Conservation (phyloP, 2,113 vertebrate genomes). For the Oostethus manadensis region DNA sequence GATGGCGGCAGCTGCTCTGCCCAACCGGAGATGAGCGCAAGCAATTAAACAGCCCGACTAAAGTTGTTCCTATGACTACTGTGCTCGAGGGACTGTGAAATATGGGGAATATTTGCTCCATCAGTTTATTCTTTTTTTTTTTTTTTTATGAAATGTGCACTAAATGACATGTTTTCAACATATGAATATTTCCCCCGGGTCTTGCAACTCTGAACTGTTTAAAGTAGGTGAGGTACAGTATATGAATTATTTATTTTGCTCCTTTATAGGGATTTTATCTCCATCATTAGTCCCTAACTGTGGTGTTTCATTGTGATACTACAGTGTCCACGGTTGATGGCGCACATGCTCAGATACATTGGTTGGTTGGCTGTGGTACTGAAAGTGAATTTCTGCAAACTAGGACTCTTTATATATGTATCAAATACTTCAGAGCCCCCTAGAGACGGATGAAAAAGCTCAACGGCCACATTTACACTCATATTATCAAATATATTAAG, state of each 20-base stretch:
- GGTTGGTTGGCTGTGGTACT: no score
- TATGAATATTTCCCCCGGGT: conserved; percentile 2
- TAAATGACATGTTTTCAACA: conserved; percentile 7
- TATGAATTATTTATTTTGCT: not conserved
- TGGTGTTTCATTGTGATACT: no score
- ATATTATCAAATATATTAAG: no score
- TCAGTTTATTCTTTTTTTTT: conserved; percentile 11
- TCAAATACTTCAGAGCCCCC: no score
- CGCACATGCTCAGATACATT: no score
- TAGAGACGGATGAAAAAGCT: no score
- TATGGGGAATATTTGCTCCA: conserved; percentile 29
- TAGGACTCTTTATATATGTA: no score
- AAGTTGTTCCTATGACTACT: conserved; percentile 48
- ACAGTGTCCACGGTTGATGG: no score
- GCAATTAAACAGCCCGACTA: conserved; percentile 66
- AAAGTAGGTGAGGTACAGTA: not conserved
- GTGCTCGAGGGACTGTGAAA: conserved; percentile 37
- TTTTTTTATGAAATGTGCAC: conserved; percentile 1
- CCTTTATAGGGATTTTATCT: not conserved
- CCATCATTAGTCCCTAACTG: not conserved
- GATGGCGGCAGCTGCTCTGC: conserved; percentile 53
- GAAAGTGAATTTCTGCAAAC: no score
- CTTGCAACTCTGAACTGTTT: not conserved
- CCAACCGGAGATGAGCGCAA: conserved; percentile 53
- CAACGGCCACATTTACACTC: no score